These are phyloP conservation scores for Desmodus rotundus DNA, from an alignment of 2,113 vertebrate species.

Conservation along the genomic window DNA sequence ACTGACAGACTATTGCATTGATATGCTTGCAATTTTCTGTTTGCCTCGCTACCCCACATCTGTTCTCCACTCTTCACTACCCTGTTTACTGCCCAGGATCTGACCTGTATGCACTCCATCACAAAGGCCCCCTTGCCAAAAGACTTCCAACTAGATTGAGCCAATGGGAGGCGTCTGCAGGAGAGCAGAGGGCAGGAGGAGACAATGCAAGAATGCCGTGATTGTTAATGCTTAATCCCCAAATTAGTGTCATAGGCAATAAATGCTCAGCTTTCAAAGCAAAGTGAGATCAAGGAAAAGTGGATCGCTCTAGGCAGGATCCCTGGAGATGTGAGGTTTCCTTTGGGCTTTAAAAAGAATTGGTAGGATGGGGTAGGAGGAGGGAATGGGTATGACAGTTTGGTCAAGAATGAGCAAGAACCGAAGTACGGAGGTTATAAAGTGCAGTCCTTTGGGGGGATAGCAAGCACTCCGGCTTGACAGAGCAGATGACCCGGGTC, in stretches of 20 bases:
- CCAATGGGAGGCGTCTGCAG: background rate
- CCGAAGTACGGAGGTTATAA: background rate
- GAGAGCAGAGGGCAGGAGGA: background rate
- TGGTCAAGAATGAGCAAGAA: background rate
- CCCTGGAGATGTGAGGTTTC: background rate
- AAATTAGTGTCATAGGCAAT: background rate
- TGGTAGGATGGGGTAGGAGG: background rate
- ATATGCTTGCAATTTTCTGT: background rate
- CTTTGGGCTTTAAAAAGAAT: slow-evolving; percentile 16
- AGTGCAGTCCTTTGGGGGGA: background rate
- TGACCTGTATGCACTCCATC: background rate
- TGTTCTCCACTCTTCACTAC: background rate
- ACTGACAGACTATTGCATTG: background rate
- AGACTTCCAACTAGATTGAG: background rate
- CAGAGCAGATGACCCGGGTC: background rate
- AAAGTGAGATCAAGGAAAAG: background rate
- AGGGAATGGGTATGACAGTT: background rate
- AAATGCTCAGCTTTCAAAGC: background rate
- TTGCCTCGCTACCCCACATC: background rate
- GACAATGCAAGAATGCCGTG: background rate
- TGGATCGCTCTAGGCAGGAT: background rate
- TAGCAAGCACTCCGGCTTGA: background rate
- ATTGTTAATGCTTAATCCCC: background rate
- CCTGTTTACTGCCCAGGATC: background rate
- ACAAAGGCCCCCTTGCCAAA: background rate